Base-by-base conservation (phyloP, 1,140 invertebrate species). In the Dysdera silvatica region DNA sequence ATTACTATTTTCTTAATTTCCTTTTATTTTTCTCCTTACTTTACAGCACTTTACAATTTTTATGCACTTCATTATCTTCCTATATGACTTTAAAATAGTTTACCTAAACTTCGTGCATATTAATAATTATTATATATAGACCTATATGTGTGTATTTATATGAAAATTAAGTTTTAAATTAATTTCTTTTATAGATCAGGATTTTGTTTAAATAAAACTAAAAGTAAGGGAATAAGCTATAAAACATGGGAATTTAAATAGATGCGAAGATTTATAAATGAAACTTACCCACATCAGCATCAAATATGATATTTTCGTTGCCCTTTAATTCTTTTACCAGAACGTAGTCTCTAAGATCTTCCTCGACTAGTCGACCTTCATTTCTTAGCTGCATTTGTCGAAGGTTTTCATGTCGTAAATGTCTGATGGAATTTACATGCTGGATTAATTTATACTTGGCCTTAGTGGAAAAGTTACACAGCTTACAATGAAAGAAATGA, bases 391-490 rank as follows among this genome's bases (percentile, higher is more conserved):
- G 60, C 60, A 63, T 59, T 32, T 63, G 61, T 4, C 66, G 54
- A 20, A 67, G 40, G 37, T 67, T 61, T 23, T 67, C 65, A 49
- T 67, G 89, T 74, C 95, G 90, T 53, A 95, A 80, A 76, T 95
- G 91, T 72, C 89, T 86, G 29, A 92, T 79, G 16, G 89, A 88
- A 67, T 88, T 83, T 3, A 91, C 71, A 77, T 97, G 95, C 73
- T 95, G 89, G 18, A 98, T 81, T 47, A 97, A 81, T 26, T 86
- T 85, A 60, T 94, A 77, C 61, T 92, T 84, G 66, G 89, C 86
- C 29, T 85, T 81, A 12, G 89, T 83, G 29, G 84, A 86, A 72
- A 90, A 94, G 32, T 85, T 86, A 77, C 95, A 97, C 10, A 97
- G 78, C 16, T 84, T 83, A 78, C 91, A 95, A 67, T 87, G 84